Evolutionary conservation across 2,113 vertebrate genomes (phyloP), one percentile per base, ranked within the genome.

Genomic region (Lontra canadensis): DNA sequence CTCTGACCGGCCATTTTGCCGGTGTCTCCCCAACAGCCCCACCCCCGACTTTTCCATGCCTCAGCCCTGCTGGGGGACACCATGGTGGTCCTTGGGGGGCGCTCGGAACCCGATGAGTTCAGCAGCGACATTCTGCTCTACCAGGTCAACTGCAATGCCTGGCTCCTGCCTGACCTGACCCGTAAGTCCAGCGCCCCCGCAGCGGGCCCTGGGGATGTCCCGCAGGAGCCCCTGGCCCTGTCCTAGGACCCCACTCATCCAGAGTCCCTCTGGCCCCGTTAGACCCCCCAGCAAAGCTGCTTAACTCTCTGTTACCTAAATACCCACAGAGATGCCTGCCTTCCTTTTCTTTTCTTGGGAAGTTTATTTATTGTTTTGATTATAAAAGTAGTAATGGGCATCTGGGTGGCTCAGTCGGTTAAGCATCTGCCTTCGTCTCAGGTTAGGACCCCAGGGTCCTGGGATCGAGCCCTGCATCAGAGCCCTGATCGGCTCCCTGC

Each of bases 101-200:
- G 99, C 74, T 99, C 99, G 0, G 99, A 99, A 94, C 98, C 98
- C 0, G 99, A 99, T 34, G 99, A 99, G 94, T 99, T 99, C 98
- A 99, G 99, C 97, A 99, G 99, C n/a, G 98, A 99, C 0, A 98
- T 99, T 55, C 99, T 99, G 86, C 98, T 99, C 93, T 99, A 99
- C 97, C 99, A 99, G 98, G 99, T 99, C 97, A 99, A 99, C 98
- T 99, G 99, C 98, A 99, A 99, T 78, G 98, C 99, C 59, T 99
- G 99, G 99, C 99, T 99, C 78, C 98, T 99, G 73, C 99, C 99
- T 29, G 98, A 99, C 98, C 98, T 96, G 42, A 98, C 98, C 1
- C 98, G 98, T 98, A 67, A 98, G 98, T 95, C 71, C 7, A 1
- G 11, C 0, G 3, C 67, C 47, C 4, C 85, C 49, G 61, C 20